These are phyloP conservation scores for Timema podura DNA, from an alignment of 2,888 invertebrate species.

Conservation along the genomic window DNA sequence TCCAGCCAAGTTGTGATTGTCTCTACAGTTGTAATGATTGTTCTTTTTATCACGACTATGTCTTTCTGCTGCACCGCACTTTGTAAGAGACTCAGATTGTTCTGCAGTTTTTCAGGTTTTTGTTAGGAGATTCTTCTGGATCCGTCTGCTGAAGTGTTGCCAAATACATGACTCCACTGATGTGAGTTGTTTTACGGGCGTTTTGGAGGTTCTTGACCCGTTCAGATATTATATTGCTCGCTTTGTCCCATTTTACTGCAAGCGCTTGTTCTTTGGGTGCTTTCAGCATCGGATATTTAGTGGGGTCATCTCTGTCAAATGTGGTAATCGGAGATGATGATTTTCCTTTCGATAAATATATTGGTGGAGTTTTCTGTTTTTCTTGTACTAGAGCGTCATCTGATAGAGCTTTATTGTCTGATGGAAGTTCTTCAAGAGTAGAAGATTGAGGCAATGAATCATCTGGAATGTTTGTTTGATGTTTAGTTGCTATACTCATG, in stretches of 20 bases:
- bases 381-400: too few relatives aligned
- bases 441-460: too few relatives aligned
- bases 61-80: constrained; percentile 57
- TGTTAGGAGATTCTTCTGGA: constrained; percentile 54
- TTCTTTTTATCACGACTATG: constrained; percentile 59
- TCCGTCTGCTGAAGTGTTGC: constrained; percentile 56
- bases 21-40: constrained; percentile 70
- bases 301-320: too few relatives aligned
- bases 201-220: constrained; percentile 55
- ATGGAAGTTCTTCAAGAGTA: too few relatives aligned
- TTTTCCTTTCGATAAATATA: too few relatives aligned
- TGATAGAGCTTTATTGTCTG: too few relatives aligned
- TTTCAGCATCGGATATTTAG: too few relatives aligned
- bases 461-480: too few relatives aligned
- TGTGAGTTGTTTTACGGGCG: constrained; percentile 50
- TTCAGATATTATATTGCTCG: constrained; percentile 51
- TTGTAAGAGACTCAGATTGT: constrained; percentile 55
- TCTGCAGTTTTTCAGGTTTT: constrained; percentile 55
- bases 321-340: too few relatives aligned
- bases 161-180: constrained; percentile 60
- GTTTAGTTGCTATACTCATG: too few relatives aligned
- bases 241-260: constrained; percentile 48
- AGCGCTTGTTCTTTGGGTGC: constrained; percentile 9
- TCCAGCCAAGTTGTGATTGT: constrained; percentile 81
- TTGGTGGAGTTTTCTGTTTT: too few relatives aligned